phyloP scores from a whole-genome alignment of 2,113 vertebrate species.

The Osmerus mordax region DNA sequence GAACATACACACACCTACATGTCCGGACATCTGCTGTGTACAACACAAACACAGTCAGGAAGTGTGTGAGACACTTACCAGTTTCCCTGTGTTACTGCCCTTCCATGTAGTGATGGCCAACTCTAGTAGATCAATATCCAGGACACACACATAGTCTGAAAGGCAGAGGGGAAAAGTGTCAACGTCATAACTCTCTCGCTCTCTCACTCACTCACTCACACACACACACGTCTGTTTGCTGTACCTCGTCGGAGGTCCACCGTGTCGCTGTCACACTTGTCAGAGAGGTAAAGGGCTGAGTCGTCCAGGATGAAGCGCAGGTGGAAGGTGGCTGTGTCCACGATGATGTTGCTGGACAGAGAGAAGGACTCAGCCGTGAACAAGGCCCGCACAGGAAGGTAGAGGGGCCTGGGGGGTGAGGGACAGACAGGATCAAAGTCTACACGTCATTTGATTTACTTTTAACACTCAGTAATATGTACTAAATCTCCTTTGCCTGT shows the following conservation, averaged over 20 bases:
- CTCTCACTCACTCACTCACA: neutral
- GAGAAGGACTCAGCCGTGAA: conserved; percentile 88
- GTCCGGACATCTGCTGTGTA: conserved; percentile 10
- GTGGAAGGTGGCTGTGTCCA: conserved; percentile 88
- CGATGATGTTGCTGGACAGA: conserved; percentile 89
- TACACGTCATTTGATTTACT: neutral
- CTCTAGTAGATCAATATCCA: conserved; percentile 88
- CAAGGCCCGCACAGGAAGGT: conserved; percentile 82
- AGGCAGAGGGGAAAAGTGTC: neutral
- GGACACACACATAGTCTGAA: conserved; percentile 85
- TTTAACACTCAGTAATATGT: too few relatives aligned
- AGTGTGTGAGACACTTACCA: conserved; percentile 66
- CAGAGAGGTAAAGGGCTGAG: conserved; percentile 87
- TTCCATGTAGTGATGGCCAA: conserved; percentile 91
- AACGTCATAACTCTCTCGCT: neutral
- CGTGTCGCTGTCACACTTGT: conserved; percentile 81
- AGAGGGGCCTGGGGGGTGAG: conserved; percentile 75
- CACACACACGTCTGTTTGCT: conserved; percentile 1
- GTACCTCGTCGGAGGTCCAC: conserved; percentile 85
- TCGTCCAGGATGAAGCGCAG: conserved; percentile 93
- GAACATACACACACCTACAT: neutral
- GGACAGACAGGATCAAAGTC: neutral
- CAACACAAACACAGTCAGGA: neutral
- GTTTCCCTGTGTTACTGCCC: conserved; percentile 74
- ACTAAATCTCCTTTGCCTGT: too few relatives aligned